Conservation (phyloP, 2,888 invertebrate species). For the Sarcophaga rosellei region DNA sequence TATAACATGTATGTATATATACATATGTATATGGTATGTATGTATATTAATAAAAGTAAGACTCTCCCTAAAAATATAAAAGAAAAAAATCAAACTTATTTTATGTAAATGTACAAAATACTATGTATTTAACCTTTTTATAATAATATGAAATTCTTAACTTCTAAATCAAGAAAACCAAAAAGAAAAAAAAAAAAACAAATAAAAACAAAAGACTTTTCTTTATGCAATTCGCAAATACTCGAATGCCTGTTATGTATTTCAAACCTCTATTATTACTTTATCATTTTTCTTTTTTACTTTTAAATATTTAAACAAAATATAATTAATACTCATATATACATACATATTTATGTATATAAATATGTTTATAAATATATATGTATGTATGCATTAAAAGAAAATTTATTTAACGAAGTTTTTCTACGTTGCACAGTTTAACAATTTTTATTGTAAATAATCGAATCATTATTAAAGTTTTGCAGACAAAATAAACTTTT, state of each 20-base stretch:
- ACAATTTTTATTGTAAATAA: slow-evolving; percentile 49
- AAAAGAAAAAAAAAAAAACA: no score
- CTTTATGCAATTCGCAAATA: slow-evolving; percentile 32
- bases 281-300: background rate
- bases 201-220: slow-evolving; percentile 23
- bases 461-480: slow-evolving; percentile 27
- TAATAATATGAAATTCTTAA: slow-evolving; percentile 36
- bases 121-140: slow-evolving; percentile 57
- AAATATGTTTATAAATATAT: slow-evolving; percentile 7
- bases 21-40: no score
- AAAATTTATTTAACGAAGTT: slow-evolving; percentile 5
- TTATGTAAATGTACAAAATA: slow-evolving; percentile 64
- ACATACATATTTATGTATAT: slow-evolving; percentile 3
- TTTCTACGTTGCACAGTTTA: slow-evolving; percentile 49
- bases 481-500: slow-evolving; percentile 49
- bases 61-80: slow-evolving; percentile 48
- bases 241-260: slow-evolving; percentile 28
- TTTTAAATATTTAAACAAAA: slow-evolving; percentile 26
- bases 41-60: slow-evolving; percentile 44
- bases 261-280: background rate
- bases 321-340: slow-evolving; percentile 9
- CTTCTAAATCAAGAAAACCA: slow-evolving; percentile 27
- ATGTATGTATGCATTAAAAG: background rate
- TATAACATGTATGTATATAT: no score
- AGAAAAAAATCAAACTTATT: slow-evolving; percentile 48